phyloP scores from a whole-genome alignment of 2,797 vertebrate genomes.

The Galago senegalensis region DNA sequence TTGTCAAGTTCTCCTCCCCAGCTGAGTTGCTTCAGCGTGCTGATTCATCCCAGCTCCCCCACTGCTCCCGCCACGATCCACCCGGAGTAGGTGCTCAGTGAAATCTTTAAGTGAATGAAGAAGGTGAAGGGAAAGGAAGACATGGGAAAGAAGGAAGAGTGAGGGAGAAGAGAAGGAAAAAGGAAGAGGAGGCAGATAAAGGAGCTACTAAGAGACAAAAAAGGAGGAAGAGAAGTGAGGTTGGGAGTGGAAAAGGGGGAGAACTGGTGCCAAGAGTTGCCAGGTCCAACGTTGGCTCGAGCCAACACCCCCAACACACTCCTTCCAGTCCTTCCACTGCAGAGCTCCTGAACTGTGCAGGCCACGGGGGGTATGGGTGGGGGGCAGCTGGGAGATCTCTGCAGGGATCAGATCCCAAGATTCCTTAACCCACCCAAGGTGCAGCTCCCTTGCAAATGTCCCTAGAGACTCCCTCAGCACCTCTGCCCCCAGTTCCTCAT shows the following conservation, averaged over 20 bases:
- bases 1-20: neutral
- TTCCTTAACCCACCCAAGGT: neutral
- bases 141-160: neutral
- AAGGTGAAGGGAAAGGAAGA: neutral
- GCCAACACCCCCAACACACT: neutral
- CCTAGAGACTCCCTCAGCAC: neutral
- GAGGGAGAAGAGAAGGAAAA: neutral
- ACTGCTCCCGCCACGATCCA: too few species aligned
- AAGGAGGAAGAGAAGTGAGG: neutral
- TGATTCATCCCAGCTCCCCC: neutral
- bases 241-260: neutral
- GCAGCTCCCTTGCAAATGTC: too few species aligned
- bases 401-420: neutral
- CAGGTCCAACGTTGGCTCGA: neutral
- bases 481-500: neutral
- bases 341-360: neutral
- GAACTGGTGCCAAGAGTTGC: neutral
- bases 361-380: neutral
- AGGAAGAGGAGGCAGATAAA: neutral
- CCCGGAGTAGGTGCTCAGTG: neutral
- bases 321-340: neutral
- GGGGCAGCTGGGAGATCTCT: neutral
- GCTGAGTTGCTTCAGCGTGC: neutral
- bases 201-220: neutral
- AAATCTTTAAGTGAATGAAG: neutral